These are phyloP conservation scores for Argyresthia albistria DNA, from an alignment of 2,888 invertebrate genomes.

Conservation along the genomic window DNA sequence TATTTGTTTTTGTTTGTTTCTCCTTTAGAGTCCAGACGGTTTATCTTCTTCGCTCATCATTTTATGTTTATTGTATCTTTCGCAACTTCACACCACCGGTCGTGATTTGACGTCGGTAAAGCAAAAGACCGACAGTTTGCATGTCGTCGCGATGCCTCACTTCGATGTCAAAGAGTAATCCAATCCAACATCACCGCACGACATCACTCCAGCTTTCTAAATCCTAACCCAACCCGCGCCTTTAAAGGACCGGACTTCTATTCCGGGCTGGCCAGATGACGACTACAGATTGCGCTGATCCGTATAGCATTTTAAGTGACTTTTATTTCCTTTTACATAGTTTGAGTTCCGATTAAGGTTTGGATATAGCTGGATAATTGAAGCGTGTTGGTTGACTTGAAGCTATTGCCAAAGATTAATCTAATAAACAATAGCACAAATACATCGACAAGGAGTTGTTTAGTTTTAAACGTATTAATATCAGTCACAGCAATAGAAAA, in stretches of 20 bases:
- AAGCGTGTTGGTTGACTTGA: too few species aligned
- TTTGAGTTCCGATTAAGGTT: background rate
- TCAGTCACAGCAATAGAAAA: background rate
- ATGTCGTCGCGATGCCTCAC: conserved; percentile 20
- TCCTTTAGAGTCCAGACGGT: too few species aligned
- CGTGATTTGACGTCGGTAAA: background rate
- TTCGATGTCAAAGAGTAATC: conserved; percentile 32
- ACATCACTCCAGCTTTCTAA: conserved; percentile 52
- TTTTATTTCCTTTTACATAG: background rate
- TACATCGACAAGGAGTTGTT: too few species aligned
- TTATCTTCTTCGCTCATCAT: too few species aligned
- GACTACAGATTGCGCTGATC: conserved; percentile 6
- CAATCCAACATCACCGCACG: conserved; percentile 36
- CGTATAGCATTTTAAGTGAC: conserved; percentile 1
- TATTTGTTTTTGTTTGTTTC: too few species aligned
- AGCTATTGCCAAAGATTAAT: too few species aligned
- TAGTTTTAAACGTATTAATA: too few species aligned
- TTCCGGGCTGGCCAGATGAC: conserved; percentile 6
- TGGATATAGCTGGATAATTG: background rate
- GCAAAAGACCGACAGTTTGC: background rate
- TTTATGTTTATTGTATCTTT: too few species aligned
- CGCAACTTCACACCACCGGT: too few species aligned
- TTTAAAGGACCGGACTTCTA: conserved; percentile 23
- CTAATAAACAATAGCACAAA: too few species aligned
- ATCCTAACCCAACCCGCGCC: conserved; percentile 18